Conservation (phyloP, 35 echinoderm and acorn worm species). For the Eucidaris tribuloides region DNA sequence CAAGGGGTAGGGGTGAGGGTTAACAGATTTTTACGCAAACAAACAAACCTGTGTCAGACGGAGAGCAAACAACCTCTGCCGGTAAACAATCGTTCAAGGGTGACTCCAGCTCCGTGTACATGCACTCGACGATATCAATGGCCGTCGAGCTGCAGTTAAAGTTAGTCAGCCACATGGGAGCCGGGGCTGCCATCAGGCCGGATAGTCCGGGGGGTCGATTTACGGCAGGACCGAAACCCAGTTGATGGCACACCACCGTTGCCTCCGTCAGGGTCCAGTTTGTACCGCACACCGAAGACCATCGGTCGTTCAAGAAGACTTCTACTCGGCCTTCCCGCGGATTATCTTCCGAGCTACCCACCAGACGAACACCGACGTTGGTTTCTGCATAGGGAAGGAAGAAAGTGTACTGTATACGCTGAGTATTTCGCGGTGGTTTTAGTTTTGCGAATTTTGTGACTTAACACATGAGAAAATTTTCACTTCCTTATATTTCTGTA, state of each 20-base stretch:
- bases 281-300: constrained; percentile 9
- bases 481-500: too few relatives aligned
- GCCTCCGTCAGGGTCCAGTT: constrained; percentile 2
- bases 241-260: constrained; percentile 34
- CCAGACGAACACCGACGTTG: background rate
- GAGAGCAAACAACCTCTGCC: constrained; percentile 1
- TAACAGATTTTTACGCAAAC: too few relatives aligned
- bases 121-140: background rate
- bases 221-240: constrained; percentile 25
- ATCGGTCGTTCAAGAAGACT: constrained; percentile 15
- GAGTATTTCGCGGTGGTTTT: too few relatives aligned
- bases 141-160: background rate
- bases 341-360: background rate
- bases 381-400: background rate
- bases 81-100: background rate
- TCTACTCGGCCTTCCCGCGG: constrained; percentile 3
- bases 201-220: background rate
- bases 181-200: background rate
- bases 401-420: too few relatives aligned
- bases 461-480: too few relatives aligned
- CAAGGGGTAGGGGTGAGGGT: too few relatives aligned
- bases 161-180: background rate
- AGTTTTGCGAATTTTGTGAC: too few relatives aligned
- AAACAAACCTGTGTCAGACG: constrained; percentile 2
- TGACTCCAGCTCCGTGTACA: background rate